A percentile compares a stretch with the other conserved stretches of the same genome.
Conservation (phyloP, 2,888 invertebrate species). For the Pimpla rufipes region DNA sequence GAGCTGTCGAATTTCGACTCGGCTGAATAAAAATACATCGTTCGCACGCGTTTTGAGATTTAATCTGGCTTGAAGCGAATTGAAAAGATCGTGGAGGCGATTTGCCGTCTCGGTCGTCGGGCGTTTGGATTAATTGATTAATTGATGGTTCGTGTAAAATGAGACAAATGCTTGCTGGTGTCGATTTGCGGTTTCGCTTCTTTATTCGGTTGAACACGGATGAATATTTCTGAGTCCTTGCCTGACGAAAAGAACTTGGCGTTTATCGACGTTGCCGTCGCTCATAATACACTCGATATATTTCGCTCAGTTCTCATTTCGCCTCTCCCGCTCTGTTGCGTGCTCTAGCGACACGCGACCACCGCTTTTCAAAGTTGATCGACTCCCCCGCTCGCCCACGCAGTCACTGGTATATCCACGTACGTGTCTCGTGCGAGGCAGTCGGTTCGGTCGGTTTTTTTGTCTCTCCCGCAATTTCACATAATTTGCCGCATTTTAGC, state of each 20-base stretch:
- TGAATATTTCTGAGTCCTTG: background rate
- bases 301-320: background rate
- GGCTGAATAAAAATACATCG: background rate
- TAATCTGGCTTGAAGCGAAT: background rate
- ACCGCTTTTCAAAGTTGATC: conserved; percentile 55
- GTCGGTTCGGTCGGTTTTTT: too few relatives aligned
- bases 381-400: background rate
- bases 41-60: background rate
- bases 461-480: too few relatives aligned
- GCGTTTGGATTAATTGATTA: too few relatives aligned
- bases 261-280: conserved; percentile 3
- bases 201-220: too few relatives aligned
- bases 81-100: background rate
- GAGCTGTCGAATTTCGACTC: background rate
- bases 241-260: background rate
- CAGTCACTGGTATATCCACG: background rate
- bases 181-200: background rate
- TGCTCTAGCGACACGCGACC: conserved; percentile 55
- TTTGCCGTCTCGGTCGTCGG: too few relatives aligned
- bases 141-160: background rate
- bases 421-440: background rate
- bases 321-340: conserved; percentile 33
- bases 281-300: background rate
- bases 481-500: too few relatives aligned
- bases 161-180: background rate